Base-by-base conservation (phyloP, 2,888 invertebrate species). In the Scaptodrosophila latifasciaeformis region DNA sequence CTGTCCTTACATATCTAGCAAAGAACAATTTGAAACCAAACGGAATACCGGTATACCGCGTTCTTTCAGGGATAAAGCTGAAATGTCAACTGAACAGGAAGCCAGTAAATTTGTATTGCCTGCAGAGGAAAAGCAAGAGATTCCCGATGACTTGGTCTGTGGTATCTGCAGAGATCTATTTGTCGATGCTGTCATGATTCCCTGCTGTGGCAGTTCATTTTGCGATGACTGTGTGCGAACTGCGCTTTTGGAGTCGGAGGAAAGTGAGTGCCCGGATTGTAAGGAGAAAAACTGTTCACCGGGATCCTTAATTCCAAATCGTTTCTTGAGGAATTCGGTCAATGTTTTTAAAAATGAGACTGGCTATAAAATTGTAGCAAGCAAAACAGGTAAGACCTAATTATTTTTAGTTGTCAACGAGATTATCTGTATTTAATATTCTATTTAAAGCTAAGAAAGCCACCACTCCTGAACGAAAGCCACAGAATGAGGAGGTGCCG, bases 211-310 rank as follows among this genome's bases (percentile, higher is more conserved):
- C 2, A 96, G 96, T 86, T 97, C 97, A 7, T 99, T 96, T 88
- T 99, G 99, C 86, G 98, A 99, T 87, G 98, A 99, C 86, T 99
- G 99, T 94, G 94, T 97, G 55, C 90, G 97, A 63, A 93, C 93
- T 58, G 92, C 93, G 40, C 87, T 98, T 43, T 85, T 98, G 51
- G 97, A 97, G 82, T 95, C 96, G 0, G 97, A 97, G 80, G 96
- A 97, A 59, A 96, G 96, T 76, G 95, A 96, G 84, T 98, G 98
- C 86, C 97, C 97, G 0, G 93, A 95, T 77, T 98, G 98, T 84
- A 92, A 94, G 54, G 96, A 97, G 84, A 93, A 94, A 75, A 96
- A 96, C 76, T 93, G 96, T 40, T 95, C 96, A 0, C 97, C 97
- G 0, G 95, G 94, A 43, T 95, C 95, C 1, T 89, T 98, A 35